These are phyloP conservation scores for Nemotelus pantherinus DNA, from an alignment of 2,888 invertebrate species.

Conservation along the genomic window DNA sequence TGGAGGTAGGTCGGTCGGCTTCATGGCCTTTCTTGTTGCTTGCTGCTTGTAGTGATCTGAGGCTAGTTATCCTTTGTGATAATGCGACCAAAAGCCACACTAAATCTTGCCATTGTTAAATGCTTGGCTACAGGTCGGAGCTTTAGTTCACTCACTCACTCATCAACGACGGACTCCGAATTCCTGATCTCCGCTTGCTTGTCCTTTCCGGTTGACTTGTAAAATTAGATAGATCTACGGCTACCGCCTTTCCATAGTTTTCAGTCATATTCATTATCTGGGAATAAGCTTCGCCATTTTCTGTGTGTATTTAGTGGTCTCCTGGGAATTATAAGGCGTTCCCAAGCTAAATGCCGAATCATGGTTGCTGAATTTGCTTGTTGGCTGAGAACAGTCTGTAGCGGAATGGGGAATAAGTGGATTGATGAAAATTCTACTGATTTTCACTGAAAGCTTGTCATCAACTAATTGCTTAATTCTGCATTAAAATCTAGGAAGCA, in stretches of 20 bases:
- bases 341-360: constrained; percentile 20
- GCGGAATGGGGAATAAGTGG: background rate
- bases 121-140: background rate
- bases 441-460: too few species aligned
- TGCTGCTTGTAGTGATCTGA: too few species aligned
- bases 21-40: too few species aligned
- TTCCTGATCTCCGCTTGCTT: too few species aligned
- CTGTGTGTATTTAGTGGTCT: constrained; percentile 30
- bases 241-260: background rate
- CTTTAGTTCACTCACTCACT: background rate
- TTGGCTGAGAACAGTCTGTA: background rate
- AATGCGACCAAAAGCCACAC: background rate
- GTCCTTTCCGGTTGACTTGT: background rate
- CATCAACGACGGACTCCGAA: background rate
- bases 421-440: background rate
- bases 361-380: constrained; percentile 9
- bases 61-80: background rate
- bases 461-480: too few species aligned
- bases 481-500: too few species aligned
- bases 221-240: background rate
- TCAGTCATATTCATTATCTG: constrained; percentile 1
- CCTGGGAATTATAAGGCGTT: constrained; percentile 4
- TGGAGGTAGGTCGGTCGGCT: background rate
- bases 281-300: constrained; percentile 28
- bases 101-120: background rate